phyloP scores from a whole-genome alignment of 2,888 invertebrate species.

The Furcula furcula region DNA sequence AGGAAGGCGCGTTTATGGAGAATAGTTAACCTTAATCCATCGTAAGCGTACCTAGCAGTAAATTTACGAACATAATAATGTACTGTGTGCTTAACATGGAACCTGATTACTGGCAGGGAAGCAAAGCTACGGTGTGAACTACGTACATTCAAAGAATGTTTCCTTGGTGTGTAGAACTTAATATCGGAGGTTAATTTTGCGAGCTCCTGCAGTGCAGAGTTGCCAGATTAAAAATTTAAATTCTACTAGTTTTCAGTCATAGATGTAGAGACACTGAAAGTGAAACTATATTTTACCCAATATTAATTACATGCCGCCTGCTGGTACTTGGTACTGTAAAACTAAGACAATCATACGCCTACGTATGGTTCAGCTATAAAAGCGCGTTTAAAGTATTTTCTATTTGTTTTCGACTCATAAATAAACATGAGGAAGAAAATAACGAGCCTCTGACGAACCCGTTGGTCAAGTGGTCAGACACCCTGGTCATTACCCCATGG shows the following conservation, averaged over 20 bases:
- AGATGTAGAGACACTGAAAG: conserved; percentile 23
- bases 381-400: no score
- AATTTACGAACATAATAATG: conserved; percentile 51
- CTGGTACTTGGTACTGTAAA: no score
- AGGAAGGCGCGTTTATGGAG: conserved; percentile 26
- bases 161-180: conserved; percentile 27
- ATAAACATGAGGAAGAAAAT: no score
- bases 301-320: no score
- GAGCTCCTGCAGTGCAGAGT: conserved; percentile 36
- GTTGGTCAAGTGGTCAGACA: no score
- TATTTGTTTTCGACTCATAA: no score
- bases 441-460: no score
- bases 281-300: no score
- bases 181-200: conserved; percentile 40
- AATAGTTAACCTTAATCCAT: conserved; percentile 48
- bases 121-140: conserved; percentile 1
- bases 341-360: no score
- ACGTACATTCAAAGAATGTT: conserved; percentile 12
- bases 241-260: conserved; percentile 18
- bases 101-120: conserved; percentile 5
- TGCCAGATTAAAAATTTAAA: conserved; percentile 34
- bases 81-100: conserved; percentile 31
- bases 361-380: no score
- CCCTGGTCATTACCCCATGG: no score
- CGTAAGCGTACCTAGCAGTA: conserved; percentile 48